Evolutionary conservation across 2,113 vertebrate genomes (phyloP).

Genomic region (Sphaerodactylus townsendi): DNA sequence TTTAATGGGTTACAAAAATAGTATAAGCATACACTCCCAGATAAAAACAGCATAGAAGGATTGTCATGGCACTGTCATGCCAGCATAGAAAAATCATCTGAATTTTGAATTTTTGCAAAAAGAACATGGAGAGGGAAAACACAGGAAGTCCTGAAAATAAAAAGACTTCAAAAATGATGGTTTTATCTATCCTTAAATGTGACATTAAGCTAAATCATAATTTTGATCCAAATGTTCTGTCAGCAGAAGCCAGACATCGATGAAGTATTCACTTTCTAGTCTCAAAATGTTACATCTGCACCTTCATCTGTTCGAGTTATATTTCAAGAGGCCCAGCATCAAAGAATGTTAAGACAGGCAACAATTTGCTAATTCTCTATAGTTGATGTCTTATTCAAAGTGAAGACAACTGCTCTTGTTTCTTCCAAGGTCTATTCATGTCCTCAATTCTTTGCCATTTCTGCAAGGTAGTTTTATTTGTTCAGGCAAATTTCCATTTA

Average conservation of each 20-base stretch:
- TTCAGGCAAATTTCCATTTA: background rate
- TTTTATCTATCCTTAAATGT: background rate
- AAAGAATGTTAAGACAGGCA: conserved; percentile 2
- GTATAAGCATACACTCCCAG: too few relatives aligned
- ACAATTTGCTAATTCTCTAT: background rate
- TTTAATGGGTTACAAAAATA: too few relatives aligned
- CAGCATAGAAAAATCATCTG: too few relatives aligned
- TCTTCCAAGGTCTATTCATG: background rate
- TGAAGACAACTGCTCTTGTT: background rate
- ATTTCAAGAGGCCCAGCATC: background rate
- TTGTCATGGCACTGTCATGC: too few relatives aligned
- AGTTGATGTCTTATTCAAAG: background rate
- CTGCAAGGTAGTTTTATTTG: conserved; percentile 5
- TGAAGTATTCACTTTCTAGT: background rate
- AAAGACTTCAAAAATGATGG: too few relatives aligned
- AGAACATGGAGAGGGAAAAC: too few relatives aligned
- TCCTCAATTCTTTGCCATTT: conserved; percentile 35
- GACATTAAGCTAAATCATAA: background rate
- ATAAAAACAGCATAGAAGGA: too few relatives aligned
- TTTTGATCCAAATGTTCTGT: background rate
- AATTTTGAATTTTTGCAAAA: too few relatives aligned
- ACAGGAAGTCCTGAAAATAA: too few relatives aligned
- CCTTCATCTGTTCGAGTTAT: background rate
- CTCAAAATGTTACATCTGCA: background rate
- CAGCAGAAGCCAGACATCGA: background rate